Percentiles rank a stretch among this genome's conserved stretches.
Conservation (phyloP, 2,113 vertebrate genomes). For the Odobenus rosmarus region DNA sequence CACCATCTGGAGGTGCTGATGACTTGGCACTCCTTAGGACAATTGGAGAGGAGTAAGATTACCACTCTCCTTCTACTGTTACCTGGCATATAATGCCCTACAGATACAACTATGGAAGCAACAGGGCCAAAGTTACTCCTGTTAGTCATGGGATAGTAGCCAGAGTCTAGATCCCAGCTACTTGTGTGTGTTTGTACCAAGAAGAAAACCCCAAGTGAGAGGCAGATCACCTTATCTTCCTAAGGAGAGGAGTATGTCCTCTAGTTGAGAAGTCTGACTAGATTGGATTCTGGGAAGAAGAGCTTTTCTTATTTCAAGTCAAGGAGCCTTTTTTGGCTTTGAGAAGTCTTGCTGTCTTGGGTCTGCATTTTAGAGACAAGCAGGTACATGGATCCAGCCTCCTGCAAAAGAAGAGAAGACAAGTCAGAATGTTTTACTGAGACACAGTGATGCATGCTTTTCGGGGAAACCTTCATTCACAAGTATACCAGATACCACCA, state of each 20-base stretch:
- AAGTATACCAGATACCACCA: conserved; percentile 82
- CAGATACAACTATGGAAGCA: conserved; percentile 55
- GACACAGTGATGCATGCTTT: conserved; percentile 82
- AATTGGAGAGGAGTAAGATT: conserved; percentile 45
- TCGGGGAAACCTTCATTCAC: conserved; percentile 80
- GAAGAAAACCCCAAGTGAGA: conserved; percentile 78
- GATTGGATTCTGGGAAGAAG: conserved; percentile 77
- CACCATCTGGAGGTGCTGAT: conserved; percentile 33
- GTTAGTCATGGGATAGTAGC: conserved; percentile 76
- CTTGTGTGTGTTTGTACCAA: conserved; percentile 78
- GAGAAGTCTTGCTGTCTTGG: conserved; percentile 75
- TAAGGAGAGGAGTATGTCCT: conserved; percentile 67
- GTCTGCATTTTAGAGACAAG: conserved; percentile 71
- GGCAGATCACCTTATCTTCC: conserved; percentile 62
- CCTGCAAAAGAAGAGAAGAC: conserved; percentile 61
- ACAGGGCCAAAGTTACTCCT: conserved; percentile 68
- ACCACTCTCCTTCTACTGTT: neutral
- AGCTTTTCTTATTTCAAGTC: conserved; percentile 73
- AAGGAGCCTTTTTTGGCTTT: conserved; percentile 74
- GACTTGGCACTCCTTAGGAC: conserved; percentile 41
- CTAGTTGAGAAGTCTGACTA: conserved; percentile 62
- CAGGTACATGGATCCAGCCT: conserved; percentile 72
- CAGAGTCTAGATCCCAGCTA: conserved; percentile 70
- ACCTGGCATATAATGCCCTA: neutral
- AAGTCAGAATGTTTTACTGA: conserved; percentile 81